Percentiles rank a stretch among this genome's conserved stretches.
Evolutionary conservation across 2,797 vertebrate species (phyloP).

Genomic region (Hoplostethus mediterraneus): DNA sequence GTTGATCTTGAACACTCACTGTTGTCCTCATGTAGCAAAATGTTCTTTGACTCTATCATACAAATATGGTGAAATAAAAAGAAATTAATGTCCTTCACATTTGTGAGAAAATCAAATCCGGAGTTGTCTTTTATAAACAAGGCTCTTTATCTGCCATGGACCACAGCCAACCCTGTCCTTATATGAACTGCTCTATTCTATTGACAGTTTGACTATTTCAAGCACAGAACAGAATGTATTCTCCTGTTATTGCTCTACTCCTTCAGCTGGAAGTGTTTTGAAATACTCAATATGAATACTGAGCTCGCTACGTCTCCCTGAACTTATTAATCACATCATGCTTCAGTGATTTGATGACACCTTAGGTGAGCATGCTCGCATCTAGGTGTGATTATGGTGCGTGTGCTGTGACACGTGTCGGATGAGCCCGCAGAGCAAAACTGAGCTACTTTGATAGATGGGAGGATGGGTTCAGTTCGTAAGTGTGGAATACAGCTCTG

Average conservation of each 20-base stretch:
- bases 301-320: constrained; percentile 7
- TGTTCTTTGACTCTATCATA: too few relatives aligned
- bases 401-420: constrained; percentile 24
- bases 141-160: too few relatives aligned
- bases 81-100: too few relatives aligned
- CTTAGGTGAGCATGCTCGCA: constrained; percentile 23
- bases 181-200: too few relatives aligned
- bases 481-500: background rate
- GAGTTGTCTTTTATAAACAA: too few relatives aligned
- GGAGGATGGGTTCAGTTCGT: constrained; percentile 13
- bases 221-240: background rate
- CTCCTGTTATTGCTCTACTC: background rate
- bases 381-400: constrained; percentile 32
- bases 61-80: too few relatives aligned
- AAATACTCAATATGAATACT: constrained; percentile 32
- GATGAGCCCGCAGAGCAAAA: background rate
- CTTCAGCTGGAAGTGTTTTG: background rate
- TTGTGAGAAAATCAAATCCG: too few relatives aligned
- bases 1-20: too few relatives aligned
- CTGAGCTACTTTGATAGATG: constrained; percentile 26
- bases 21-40: too few relatives aligned
- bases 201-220: too few relatives aligned
- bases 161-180: too few relatives aligned
- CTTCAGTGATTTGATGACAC: constrained; percentile 34
- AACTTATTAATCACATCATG: constrained; percentile 8